Percentiles rank a stretch among this genome's conserved stretches.
phyloP scores from a whole-genome alignment of 1,140 invertebrate genomes.

The Metopolophium dirhodum region DNA sequence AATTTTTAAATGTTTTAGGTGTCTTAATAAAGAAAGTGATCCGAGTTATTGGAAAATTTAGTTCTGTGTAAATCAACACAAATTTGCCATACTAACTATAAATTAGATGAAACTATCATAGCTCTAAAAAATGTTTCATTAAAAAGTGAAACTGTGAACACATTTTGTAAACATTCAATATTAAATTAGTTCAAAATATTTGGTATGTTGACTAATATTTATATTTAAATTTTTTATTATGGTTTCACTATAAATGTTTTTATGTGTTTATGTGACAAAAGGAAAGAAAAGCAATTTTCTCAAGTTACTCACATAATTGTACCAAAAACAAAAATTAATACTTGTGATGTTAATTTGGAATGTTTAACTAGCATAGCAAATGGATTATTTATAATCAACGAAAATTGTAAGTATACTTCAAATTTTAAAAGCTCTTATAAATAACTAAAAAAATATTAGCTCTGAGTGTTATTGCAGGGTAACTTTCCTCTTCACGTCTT shows the following conservation, averaged over 20 bases:
- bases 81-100: neutral
- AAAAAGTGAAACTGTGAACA: neutral
- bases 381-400: conserved; percentile 34
- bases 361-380: conserved; percentile 42
- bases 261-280: neutral
- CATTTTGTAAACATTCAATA: conserved; percentile 48
- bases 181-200: conserved; percentile 14
- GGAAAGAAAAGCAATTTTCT: neutral
- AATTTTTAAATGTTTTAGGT: conserved; percentile 22
- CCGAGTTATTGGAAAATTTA: neutral
- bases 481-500: too few species aligned
- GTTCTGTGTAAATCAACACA: neutral
- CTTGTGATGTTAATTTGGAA: conserved; percentile 35
- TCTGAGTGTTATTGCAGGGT: too few species aligned
- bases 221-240: neutral
- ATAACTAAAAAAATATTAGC: neutral
- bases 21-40: neutral
- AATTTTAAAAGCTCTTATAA: neutral
- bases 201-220: conserved; percentile 9
- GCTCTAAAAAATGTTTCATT: neutral
- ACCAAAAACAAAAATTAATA: conserved; percentile 4
- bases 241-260: neutral
- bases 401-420: conserved; percentile 43
- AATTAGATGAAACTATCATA: neutral
- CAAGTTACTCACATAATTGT: conserved; percentile 32